Evolutionary conservation across 2,888 invertebrate genomes (phyloP), one percentile per base, ranked within the genome.

Genomic region (Clistopyga incitator): DNA sequence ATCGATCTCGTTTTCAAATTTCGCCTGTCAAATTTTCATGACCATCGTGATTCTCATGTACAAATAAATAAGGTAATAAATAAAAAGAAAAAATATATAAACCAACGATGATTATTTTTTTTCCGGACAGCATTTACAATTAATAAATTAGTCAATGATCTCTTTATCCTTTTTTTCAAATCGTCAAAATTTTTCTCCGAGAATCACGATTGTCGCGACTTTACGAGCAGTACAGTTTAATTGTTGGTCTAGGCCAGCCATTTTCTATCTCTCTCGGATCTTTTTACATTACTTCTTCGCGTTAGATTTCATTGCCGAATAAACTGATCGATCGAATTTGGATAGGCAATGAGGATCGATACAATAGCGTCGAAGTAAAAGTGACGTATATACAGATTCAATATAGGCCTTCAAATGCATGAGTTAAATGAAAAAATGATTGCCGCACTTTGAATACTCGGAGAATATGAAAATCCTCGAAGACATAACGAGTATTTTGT

Each of bases 161-260:
- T 64, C 11, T n/a, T 70, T 65, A 6, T 45, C 50, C 1, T 38
- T 10, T 38, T 38, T 38, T 38, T 50, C 42, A 54, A 65, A 15
- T 79, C 75, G 75, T 82, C 78, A 71, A 59, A 59, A 65, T 25
- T 18, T 59, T 56, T 10, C 20, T 61, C 47, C 45, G 72, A 79
- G 71, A 83, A 83, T 79, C 75, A 75, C 65, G 47, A 54, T n/a
- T 59, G 23, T 61, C 67, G 59, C 54, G 75, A 42, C 65, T 42
- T 38, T 65, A 18, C 38, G 15, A 13, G 18, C n/a, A 15, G 56
- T 34, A 54, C 25, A 34, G 47, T 74, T 80, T 75, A 29, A 78
- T 75, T 76, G 76, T 71, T 82, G 79, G 61, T 82, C 82, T 82
- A 85, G 84, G 84, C 86, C 86, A 82, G 85, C 64, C 67, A 67